phyloP scores from a whole-genome alignment of 1,140 invertebrate genomes.

The Drosophila melanica region DNA sequence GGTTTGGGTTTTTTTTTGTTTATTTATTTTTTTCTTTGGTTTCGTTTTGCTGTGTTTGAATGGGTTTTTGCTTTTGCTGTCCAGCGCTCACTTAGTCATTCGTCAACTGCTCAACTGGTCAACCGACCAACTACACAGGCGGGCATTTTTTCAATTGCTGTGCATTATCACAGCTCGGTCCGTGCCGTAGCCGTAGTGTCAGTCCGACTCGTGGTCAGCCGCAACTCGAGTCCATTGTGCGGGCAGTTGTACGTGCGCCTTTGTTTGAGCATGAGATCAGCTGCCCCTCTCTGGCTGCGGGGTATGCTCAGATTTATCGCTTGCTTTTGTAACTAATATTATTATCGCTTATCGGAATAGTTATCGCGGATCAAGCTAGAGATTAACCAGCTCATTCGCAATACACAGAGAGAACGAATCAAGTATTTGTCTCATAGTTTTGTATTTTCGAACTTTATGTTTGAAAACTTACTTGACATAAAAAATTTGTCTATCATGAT shows the following conservation, averaged over 20 bases:
- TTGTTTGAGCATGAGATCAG: constrained; percentile 12
- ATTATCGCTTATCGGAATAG: constrained; percentile 1
- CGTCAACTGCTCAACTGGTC: constrained; percentile 20
- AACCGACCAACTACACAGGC: constrained; percentile 1
- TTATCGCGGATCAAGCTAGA: not conserved
- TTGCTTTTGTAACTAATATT: not conserved
- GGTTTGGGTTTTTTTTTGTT: constrained; percentile 18
- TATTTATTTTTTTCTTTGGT: constrained; percentile 32
- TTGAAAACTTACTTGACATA: too few relatives aligned
- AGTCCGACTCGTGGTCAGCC: constrained; percentile 2
- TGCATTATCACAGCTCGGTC: constrained; percentile 23
- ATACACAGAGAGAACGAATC: not conserved
- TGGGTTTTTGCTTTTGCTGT: constrained; percentile 35
- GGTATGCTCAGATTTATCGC: not conserved
- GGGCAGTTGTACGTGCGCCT: constrained; percentile 1
- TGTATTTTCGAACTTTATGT: too few relatives aligned
- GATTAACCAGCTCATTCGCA: not conserved
- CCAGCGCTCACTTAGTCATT: constrained; percentile 62
- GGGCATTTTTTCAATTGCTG: constrained; percentile 12
- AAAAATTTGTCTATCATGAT: too few relatives aligned
- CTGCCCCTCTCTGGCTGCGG: not conserved
- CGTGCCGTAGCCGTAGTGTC: too few relatives aligned
- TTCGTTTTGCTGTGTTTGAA: constrained; percentile 26
- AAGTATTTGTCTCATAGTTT: too few relatives aligned
- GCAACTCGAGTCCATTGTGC: constrained; percentile 9